Evolutionary conservation across 2,113 vertebrate species (phyloP).

Genomic region (Dicrurus megarhynchus): DNA sequence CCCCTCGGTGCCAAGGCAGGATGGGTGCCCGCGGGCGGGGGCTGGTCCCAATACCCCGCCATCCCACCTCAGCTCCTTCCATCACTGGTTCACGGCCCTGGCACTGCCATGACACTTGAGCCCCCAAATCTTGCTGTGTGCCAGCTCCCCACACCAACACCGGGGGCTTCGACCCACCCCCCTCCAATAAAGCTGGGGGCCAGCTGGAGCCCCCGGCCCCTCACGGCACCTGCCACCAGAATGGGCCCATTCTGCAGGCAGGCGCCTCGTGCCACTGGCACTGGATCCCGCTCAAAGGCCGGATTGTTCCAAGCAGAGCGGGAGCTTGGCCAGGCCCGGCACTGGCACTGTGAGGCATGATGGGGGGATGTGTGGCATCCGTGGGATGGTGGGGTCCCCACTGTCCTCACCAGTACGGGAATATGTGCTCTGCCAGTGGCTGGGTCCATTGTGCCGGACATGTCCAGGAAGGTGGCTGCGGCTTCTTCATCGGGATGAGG

Average conservation of each 20-base stretch:
- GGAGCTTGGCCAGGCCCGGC: neutral
- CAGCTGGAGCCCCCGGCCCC: neutral
- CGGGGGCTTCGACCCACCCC: neutral
- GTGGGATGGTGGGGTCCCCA: neutral
- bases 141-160: neutral
- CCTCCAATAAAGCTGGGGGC: neutral
- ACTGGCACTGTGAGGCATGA: neutral
- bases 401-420: neutral
- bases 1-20: no score
- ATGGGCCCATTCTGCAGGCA: neutral
- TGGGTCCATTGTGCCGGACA: neutral
- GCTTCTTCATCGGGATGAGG: fast-evolving
- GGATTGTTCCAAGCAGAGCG: neutral
- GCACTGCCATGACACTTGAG: fast-evolving
- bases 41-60: neutral
- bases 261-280: neutral
- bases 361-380: neutral
- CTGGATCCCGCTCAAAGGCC: neutral
- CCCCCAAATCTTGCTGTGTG: neutral
- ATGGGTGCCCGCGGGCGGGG: fast-evolving
- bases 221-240: neutral
- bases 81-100: fast-evolving
- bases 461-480: fast-evolving
- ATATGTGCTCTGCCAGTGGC: neutral
- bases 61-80: neutral